phyloP scores from a whole-genome alignment of 2,888 invertebrate species.

The Drosophila seclusa region DNA sequence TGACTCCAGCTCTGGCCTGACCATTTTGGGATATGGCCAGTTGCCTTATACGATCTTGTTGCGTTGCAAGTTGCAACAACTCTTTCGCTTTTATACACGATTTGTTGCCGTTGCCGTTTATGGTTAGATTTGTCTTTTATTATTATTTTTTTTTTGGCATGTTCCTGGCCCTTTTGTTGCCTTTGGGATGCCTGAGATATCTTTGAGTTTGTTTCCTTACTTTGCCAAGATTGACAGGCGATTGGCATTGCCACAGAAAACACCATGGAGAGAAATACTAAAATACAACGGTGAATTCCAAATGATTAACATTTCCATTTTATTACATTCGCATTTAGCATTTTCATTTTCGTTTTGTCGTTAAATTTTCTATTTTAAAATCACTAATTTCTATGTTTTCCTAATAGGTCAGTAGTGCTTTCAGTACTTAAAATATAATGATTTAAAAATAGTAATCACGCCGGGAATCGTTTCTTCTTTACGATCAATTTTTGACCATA shows the following conservation, averaged over 20 bases:
- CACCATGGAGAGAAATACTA: neutral
- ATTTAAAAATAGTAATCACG: neutral
- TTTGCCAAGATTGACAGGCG: conserved; percentile 39
- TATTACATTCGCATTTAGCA: neutral
- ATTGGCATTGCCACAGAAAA: conserved; percentile 10
- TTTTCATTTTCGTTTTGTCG: neutral
- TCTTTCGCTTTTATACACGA: conserved; percentile 70
- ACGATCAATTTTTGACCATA: neutral
- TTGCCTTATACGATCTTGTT: conserved; percentile 64
- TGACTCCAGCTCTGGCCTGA: conserved; percentile 42
- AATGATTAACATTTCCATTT: neutral
- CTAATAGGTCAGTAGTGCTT: neutral
- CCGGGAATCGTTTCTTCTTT: neutral
- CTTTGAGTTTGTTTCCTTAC: conserved; percentile 14
- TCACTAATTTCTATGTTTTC: neutral
- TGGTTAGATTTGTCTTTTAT: conserved; percentile 59
- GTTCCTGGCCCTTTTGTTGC: conserved; percentile 24
- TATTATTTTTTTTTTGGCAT: neutral
- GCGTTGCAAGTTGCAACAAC: conserved; percentile 24
- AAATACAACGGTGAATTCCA: neutral
- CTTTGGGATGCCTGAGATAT: conserved; percentile 20
- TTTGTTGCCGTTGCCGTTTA: conserved; percentile 66
- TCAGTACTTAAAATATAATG: neutral
- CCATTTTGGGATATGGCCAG: conserved; percentile 74
- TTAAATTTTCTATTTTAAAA: neutral